Base-by-base conservation (phyloP, 2,888 invertebrate genomes). In the Onthophagus sagittarius region DNA sequence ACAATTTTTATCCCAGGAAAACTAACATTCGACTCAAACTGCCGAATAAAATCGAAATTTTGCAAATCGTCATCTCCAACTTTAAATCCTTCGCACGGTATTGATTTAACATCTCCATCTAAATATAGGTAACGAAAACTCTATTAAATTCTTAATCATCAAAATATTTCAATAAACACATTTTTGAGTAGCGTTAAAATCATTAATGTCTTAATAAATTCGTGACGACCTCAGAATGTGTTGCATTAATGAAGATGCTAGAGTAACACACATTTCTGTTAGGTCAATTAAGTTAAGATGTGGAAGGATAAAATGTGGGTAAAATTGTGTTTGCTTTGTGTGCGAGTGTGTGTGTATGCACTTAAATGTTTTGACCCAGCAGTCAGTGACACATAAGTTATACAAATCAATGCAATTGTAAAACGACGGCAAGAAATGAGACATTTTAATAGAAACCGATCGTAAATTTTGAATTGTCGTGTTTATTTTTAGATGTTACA, bases 11-110 rank as follows among this genome's bases (percentile, higher is more conserved):
- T 89, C 0, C 93, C 93, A 0, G 89, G 89, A 62, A 90, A 88
- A 76, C 88, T 88, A 70, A 88, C 82, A 82, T 94, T 94, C 79
- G 94, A 84, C 67, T 89, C 88, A 84, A 93, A 94, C 77, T 92
- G 91, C 11, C 93, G 90, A 75, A 96, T 94, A 75, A 96, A 90
- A 83, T 96, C 95, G 79, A 93, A 93, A 0, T 92, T 92, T 82
- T 93, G 92, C 65, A 94, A 87, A 85, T 95, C 94, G 74, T 93
- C 91, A 80, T 94, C 93, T 5, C 93, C 93, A 0, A 91, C 90
- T 75, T 88, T 87, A 81, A 87, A 89, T 76, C 87, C 86, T 0
- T 87, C 85, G 80, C 90, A 90, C 2, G 89, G 88, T 2, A 23
- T 1, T 79, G 23, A 3, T 23, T 23, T 23, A 23, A 2, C 23